Evolutionary conservation across 1,140 invertebrate species (phyloP).

Genomic region (Tribolium madens): DNA sequence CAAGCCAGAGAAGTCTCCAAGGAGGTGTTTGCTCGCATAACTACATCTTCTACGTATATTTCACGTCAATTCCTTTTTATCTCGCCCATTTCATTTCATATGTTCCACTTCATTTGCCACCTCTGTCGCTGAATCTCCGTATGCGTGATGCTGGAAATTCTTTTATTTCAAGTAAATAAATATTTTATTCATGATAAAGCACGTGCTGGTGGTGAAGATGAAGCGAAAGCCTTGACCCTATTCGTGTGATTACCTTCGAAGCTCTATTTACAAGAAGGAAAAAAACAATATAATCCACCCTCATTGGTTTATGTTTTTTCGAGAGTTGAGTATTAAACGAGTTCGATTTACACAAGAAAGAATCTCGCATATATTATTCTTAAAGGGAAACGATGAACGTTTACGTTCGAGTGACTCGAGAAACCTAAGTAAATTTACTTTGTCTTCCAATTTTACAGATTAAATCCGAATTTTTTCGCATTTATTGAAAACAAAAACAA

Average conservation of each 20-base stretch:
- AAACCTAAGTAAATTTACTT: no score
- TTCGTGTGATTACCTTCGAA: neutral
- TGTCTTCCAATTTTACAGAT: no score
- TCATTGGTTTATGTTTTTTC: slow-evolving; percentile 13
- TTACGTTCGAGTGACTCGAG: no score
- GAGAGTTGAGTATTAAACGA: slow-evolving; percentile 6
- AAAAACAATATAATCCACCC: slow-evolving; percentile 10
- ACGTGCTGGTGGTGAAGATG: no score
- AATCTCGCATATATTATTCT: no score
- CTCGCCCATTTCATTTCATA: slow-evolving; percentile 30
- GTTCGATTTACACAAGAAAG: slow-evolving; percentile 22
- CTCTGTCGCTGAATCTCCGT: neutral
- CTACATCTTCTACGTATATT: slow-evolving; percentile 27
- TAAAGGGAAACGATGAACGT: no score
- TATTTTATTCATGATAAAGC: no score
- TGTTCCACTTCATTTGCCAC: slow-evolving; percentile 11
- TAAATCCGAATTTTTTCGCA: no score
- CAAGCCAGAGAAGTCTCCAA: neutral
- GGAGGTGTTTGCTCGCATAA: slow-evolving; percentile 27
- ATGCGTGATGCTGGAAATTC: no score
- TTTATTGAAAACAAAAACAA: no score
- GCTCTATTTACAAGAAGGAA: slow-evolving; percentile 5
- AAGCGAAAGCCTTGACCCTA: neutral
- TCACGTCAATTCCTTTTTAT: slow-evolving; percentile 34
- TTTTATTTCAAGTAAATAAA: no score